Base-by-base conservation (phyloP, 2,888 invertebrate genomes). In the Cataglyphis albicans region DNA sequence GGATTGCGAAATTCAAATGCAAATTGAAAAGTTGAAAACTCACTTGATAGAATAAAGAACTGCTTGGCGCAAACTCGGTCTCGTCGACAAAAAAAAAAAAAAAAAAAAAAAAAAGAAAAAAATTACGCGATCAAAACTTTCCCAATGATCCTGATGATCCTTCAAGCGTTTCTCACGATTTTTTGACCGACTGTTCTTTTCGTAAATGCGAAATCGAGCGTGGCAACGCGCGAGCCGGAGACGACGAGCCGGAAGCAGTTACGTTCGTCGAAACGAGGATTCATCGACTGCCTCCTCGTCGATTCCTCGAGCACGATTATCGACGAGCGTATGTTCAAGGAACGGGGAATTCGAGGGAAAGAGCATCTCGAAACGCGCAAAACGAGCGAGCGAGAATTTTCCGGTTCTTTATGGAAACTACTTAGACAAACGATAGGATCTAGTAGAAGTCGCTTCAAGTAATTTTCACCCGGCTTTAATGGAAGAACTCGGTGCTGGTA, bases 401-500 rank as follows among this genome's bases (percentile, higher is more conserved):
- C 68, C 78, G 61, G 65, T 64, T 84, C 73, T 75, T 70, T 81
- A 84, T 73, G 78, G 65, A 80, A 87, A 85, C 83, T 87, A 85
- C 87, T 87, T 87, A 87, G 75, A 65, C 78, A 68, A 64, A 81
- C 73, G 83, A 87, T 84, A 78, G 76, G 72, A 88, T 86, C 86
- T 61, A 61, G 64, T 44, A 72, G 67, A 82, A 82, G 61, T 63
- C 59, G 74, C 82, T 82, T 80, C 81, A 35, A 68, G 82, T 76
- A 84, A 87, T 87, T 85, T 80, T 87, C 83, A 55, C 84, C 48
- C 65, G 57, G 80, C 64, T 83, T 85, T 87, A 87, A 87, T 85
- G 75, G 82, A 70, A 72, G 57, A 81, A 44, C 48, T 35, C 41
- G 52, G 9, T 29, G 41, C 48, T 64, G 48, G 52, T 41, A 59